Evolutionary conservation across 1,140 invertebrate species (phyloP), one percentile per base, ranked within the genome.

Genomic region (Cydia fagiglandana): DNA sequence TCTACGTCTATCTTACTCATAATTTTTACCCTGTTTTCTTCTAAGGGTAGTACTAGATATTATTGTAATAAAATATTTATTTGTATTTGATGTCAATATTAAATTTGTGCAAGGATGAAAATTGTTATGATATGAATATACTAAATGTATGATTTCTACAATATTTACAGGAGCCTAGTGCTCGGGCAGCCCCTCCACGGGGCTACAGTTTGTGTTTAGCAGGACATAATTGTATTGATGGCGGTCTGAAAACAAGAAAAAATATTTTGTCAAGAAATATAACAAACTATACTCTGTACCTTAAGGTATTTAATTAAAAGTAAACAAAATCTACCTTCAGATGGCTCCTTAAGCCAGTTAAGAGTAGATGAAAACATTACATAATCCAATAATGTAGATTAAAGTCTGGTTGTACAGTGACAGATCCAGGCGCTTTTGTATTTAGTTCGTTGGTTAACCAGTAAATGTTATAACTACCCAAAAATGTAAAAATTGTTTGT

Each of bases 1-100:
- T 94, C 93, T 38, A 86, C 77, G 77, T 92, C 90, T 75, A 74
- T 86, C 77, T 90, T 92, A 89, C 84, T 93, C 92, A 93, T 93
- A 45, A 75, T 84, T 74, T 30, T 7, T 50, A 68, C n/a, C n/a
- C 50, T n/a, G 50, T 6, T 75, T 24, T 30, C 50, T 53, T 73
- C n/a, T 30, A 24, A 50, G 24, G n/a, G 13, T 20, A 41, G 2
- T 20, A 61, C 15, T 9, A 61, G 13, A 47, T 24, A 10, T 61
- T 61, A 61, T 61, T 9, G 53, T 24, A 24, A 61, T 9, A 20
- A 61, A 61, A 61, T 61, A 61, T 61, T 10, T 24, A 61, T 20
- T 9, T 61, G n/a, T 20, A 61, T 9, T 61, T 61, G 53, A 61
- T 61, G 17, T 61, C 15, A 61, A 3, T 24, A 61, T 24, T 24